These are phyloP conservation scores for Esox niger DNA, from an alignment of 2,113 vertebrate species.

Conservation along the genomic window DNA sequence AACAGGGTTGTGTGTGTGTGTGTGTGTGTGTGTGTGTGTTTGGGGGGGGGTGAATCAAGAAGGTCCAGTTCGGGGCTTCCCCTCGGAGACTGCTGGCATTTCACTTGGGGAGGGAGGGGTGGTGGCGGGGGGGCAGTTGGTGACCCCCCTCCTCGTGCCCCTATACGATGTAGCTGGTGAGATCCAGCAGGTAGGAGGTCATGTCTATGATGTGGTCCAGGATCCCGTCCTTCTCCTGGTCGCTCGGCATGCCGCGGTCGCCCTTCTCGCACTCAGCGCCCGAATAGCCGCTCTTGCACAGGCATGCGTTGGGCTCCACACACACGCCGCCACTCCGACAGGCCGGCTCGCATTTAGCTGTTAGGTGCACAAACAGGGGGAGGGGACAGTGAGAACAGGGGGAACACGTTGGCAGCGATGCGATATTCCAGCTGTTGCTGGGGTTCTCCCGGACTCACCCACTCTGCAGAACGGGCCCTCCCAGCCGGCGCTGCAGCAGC, in stretches of 20 bases:
- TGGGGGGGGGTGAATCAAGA: constrained; percentile 29
- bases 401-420: too few species aligned
- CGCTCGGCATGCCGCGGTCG: constrained; percentile 85
- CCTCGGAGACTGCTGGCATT: constrained; percentile 61
- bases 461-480: constrained; percentile 93
- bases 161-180: constrained; percentile 97
- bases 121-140: constrained; percentile 30
- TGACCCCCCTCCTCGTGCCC: constrained; percentile 36
- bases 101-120: constrained; percentile 19
- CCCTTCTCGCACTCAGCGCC: constrained; percentile 78
- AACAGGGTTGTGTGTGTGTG: not conserved
- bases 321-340: constrained; percentile 96
- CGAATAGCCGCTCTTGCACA: constrained; percentile 86
- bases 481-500: constrained; percentile 94
- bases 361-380: constrained; percentile 21
- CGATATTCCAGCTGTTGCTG: too few species aligned
- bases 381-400: not conserved
- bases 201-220: constrained; percentile 97
- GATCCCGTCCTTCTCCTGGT: constrained; percentile 92
- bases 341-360: constrained; percentile 92
- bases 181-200: constrained; percentile 96
- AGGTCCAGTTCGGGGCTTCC: constrained; percentile 38
- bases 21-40: too few species aligned
- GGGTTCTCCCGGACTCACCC: constrained; percentile 73
- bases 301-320: constrained; percentile 90